Evolutionary conservation across 2,888 invertebrate genomes (phyloP), one percentile per base, ranked within the genome.

Genomic region (Sphaerophoria taeniata): DNA sequence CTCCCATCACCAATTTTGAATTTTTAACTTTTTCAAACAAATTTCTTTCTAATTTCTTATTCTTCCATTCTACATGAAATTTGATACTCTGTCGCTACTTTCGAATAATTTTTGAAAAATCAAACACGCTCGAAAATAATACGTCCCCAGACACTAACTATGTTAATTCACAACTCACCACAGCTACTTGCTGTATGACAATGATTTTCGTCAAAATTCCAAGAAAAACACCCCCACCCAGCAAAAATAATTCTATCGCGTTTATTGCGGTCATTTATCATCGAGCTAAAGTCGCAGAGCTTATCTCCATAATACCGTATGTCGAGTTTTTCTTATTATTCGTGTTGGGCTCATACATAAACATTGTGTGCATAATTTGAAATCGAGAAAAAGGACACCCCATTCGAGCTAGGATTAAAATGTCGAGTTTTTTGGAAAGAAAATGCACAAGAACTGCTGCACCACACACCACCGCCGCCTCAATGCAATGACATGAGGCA

Each of bases 251-350:
- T 76, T 65, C 76, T 56, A 47, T 81, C 81, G 85, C 85, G 85
- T 85, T 85, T 85, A 85, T 85, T 85, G 85, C 73, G 85, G 85
- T 81, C 85, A 85, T 85, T 85, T 81, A 81, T 85, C 85, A 85
- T 81, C 65, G 81, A 85, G 85, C 53, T 56, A 77, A 60, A 80
- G 81, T 71, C 79, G 67, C 55, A 71, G 61, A 74, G 85, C 85
- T 85, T 85, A 85, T 85, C 81, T 81, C 81, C 85, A 85, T 85
- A 85, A 85, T 70, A 85, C 85, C 81, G 76, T 85, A 85, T 85
- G 85, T 85, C 76, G 81, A 77, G 39, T 71, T 75, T 85, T 70
- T 79, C 24, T 75, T 31, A 31, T 24, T 53, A 14, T 12, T 12
- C 31, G 31, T 31, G 11, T 1, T 12, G 33, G n/a, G 39, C 1